These are phyloP conservation scores for Fulmarus glacialis DNA, from an alignment of 2,113 vertebrate species.

Conservation along the genomic window DNA sequence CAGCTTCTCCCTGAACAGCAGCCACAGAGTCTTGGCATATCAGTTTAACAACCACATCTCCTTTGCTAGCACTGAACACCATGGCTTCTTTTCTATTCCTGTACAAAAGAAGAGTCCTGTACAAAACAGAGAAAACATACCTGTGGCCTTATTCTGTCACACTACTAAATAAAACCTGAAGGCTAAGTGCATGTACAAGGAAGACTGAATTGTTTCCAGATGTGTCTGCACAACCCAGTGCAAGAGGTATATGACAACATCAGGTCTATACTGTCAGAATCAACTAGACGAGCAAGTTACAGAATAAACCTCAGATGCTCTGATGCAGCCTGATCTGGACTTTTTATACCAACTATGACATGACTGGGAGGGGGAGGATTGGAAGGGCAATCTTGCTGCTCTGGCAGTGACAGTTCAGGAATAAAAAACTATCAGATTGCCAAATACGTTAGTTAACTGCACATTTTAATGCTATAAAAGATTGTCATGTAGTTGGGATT, in stretches of 20 bases:
- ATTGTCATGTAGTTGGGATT: neutral
- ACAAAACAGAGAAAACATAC: neutral
- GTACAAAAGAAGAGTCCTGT: neutral
- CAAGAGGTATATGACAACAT: neutral
- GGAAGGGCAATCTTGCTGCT: neutral
- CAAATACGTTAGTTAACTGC: neutral
- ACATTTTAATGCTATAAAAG: neutral
- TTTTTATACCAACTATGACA: neutral
- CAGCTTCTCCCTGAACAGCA: constrained; percentile 63
- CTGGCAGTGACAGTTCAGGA: neutral
- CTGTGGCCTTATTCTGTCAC: neutral
- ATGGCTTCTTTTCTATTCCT: constrained; percentile 68
- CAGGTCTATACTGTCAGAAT: neutral
- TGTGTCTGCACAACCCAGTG: neutral
- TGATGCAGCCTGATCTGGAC: neutral
- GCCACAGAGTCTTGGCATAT: constrained; percentile 31
- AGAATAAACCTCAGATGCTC: neutral
- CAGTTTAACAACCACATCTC: constrained; percentile 42
- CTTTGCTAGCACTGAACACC: constrained; percentile 59
- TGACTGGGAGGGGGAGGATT: neutral
- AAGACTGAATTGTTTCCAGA: neutral
- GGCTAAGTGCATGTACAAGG: neutral
- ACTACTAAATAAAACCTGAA: neutral
- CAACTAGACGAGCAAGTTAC: neutral
- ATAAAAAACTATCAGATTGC: neutral